phyloP scores from a whole-genome alignment of 2,113 vertebrate species.

The Lepidothrix coronata region DNA sequence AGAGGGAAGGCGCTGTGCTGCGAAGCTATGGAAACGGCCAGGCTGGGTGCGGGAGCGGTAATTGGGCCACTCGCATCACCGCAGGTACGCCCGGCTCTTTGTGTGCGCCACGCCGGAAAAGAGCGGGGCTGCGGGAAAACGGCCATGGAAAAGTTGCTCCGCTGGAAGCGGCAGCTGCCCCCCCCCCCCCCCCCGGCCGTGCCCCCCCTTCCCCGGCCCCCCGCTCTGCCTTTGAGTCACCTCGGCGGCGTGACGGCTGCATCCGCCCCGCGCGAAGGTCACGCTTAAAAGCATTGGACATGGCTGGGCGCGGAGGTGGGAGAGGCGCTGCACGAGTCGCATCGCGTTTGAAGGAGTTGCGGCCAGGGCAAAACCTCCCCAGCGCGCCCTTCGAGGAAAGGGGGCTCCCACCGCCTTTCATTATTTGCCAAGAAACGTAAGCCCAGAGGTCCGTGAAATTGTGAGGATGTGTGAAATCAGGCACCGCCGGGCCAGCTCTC shows the following conservation, averaged over 20 bases:
- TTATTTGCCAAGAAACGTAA: slow-evolving; percentile 44
- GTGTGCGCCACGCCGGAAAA: neutral
- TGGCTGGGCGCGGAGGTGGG: neutral
- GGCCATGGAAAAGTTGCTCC: neutral
- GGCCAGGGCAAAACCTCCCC: neutral
- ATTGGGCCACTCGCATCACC: slow-evolving; percentile 81
- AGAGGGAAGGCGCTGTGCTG: slow-evolving; percentile 81
- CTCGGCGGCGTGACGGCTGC: neutral
- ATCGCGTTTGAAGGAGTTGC: neutral
- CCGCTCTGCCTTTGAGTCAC: slow-evolving; percentile 24
- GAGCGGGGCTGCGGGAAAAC: neutral
- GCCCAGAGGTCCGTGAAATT: slow-evolving; percentile 54
- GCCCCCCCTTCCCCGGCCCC: neutral
- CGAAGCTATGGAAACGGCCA: slow-evolving; percentile 93
- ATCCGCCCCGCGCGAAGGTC: neutral
- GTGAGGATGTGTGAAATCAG: slow-evolving; percentile 45
- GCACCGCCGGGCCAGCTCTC: slow-evolving; percentile 39
- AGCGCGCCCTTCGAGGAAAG: neutral
- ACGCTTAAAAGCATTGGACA: slow-evolving; percentile 44
- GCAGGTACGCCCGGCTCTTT: slow-evolving; percentile 79
- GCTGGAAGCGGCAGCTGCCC: neutral
- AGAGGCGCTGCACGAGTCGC: neutral
- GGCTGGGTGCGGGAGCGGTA: slow-evolving; percentile 86
- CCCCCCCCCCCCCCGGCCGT: neutral
- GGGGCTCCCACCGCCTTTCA: slow-evolving; percentile 4